These are phyloP conservation scores for Metaphire vulgaris DNA, from an alignment of 1,140 invertebrate genomes.

Conservation along the genomic window DNA sequence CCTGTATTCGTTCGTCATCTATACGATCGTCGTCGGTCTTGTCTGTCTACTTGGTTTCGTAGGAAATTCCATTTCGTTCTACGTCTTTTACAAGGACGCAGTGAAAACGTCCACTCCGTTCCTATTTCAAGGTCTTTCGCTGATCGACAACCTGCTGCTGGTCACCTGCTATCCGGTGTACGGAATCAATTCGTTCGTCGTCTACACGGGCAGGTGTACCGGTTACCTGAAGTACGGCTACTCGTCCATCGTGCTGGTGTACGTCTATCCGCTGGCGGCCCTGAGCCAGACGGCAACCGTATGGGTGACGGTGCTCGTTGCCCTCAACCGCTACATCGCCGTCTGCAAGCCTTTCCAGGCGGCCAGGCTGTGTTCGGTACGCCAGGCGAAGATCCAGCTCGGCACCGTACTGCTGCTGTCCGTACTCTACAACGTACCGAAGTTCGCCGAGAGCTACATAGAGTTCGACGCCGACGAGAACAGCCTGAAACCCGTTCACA, in stretches of 20 bases:
- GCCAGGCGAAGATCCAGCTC: constrained; percentile 25
- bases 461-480: constrained; percentile 3
- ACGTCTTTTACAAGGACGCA: constrained; percentile 26
- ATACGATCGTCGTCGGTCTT: constrained; percentile 15
- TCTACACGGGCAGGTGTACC: constrained; percentile 7
- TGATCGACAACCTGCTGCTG: constrained; percentile 27
- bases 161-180: constrained; percentile 20
- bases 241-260: constrained; percentile 12
- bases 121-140: constrained; percentile 25
- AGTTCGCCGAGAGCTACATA: constrained; percentile 13
- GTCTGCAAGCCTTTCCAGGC: constrained; percentile 25
- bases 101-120: constrained; percentile 28
- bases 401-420: constrained; percentile 15
- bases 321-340: constrained; percentile 28
- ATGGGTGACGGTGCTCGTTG: constrained; percentile 31
- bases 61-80: constrained; percentile 22
- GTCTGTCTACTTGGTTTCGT: constrained; percentile 24
- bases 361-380: constrained; percentile 19
- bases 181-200: constrained; percentile 12
- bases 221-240: constrained; percentile 4
- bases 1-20: constrained; percentile 27
- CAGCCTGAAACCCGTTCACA: not conserved
- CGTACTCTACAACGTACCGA: constrained; percentile 25
- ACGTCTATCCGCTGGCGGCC: constrained; percentile 15
- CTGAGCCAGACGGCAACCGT: constrained; percentile 27